phyloP scores from a whole-genome alignment of 2,888 invertebrate genomes.

The Allophyes oxyacanthae region DNA sequence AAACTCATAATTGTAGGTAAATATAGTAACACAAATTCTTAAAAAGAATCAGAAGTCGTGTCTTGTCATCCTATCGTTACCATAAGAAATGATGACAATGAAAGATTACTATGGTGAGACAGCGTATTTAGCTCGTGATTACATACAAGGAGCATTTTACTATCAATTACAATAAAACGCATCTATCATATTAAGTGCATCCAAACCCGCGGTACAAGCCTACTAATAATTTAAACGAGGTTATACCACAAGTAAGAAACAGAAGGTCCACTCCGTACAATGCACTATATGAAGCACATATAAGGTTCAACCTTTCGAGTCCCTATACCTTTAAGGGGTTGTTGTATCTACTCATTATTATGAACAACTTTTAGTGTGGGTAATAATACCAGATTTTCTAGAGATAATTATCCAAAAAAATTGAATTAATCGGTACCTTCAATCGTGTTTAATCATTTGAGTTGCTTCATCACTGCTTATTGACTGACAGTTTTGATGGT shows the following conservation, averaged over 20 bases:
- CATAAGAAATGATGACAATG: not conserved
- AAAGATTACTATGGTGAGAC: not conserved
- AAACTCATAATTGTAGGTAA: no score
- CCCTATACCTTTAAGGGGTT: not conserved
- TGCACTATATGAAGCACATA: not conserved
- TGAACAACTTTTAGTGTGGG: no score
- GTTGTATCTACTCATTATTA: no score
- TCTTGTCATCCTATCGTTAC: no score
- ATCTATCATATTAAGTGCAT: conserved; percentile 41
- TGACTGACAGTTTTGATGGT: no score
- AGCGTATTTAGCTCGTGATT: conserved; percentile 1
- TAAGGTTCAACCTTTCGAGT: not conserved
- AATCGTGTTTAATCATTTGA: no score
- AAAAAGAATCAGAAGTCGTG: no score
- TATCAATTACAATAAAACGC: conserved; percentile 47
- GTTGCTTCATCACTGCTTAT: no score
- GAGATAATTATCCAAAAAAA: no score
- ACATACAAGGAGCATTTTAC: conserved; percentile 22
- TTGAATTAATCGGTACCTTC: not conserved
- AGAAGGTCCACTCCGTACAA: conserved; percentile 12
- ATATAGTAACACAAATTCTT: no score
- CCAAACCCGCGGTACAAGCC: conserved; percentile 27
- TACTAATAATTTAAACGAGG: conserved; percentile 40
- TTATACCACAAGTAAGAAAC: not conserved
- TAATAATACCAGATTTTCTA: no score